Evolutionary conservation across 2,888 invertebrate genomes (phyloP).

Genomic region (Chalcosyrphus nemorum): DNA sequence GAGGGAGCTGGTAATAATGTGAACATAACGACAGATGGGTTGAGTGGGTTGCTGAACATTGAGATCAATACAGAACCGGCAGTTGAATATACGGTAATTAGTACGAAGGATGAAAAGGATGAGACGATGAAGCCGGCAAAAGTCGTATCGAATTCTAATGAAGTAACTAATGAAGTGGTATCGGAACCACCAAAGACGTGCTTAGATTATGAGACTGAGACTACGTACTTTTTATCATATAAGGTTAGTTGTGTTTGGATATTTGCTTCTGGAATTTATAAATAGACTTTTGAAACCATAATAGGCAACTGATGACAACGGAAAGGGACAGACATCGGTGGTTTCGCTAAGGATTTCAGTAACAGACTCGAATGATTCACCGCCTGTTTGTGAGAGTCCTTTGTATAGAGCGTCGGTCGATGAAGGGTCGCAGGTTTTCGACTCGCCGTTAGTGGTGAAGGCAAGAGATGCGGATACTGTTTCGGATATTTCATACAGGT

Average conservation of each 20-base stretch:
- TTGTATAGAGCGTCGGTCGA: conserved; percentile 92
- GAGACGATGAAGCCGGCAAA: conserved; percentile 39
- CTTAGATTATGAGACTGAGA: conserved; percentile 91
- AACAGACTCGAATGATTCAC: conserved; percentile 94
- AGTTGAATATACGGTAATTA: conserved; percentile 78
- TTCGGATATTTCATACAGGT: conserved; percentile 88
- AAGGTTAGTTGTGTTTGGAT: conserved; percentile 85
- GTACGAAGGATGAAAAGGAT: conserved; percentile 41
- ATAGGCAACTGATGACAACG: conserved; percentile 93
- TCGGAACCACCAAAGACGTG: conserved; percentile 86
- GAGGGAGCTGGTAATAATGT: conserved; percentile 69
- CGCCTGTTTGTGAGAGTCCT: conserved; percentile 90
- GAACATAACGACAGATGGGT: conserved; percentile 67
- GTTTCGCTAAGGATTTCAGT: conserved; percentile 91
- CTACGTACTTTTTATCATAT: conserved; percentile 91
- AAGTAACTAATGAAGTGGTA: conserved; percentile 74
- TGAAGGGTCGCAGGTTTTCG: conserved; percentile 92
- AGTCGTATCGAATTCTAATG: conserved; percentile 64
- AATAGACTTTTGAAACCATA: background rate
- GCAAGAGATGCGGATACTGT: conserved; percentile 92
- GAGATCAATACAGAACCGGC: conserved; percentile 78
- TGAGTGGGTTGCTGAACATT: conserved; percentile 71
- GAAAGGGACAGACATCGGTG: conserved; percentile 89
- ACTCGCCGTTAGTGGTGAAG: conserved; percentile 88
- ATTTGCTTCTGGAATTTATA: conserved; percentile 14